A percentile compares a stretch with the other conserved stretches of the same genome.
Evolutionary conservation across 1,140 invertebrate genomes (phyloP).

Genomic region (Drosophila saltans): DNA sequence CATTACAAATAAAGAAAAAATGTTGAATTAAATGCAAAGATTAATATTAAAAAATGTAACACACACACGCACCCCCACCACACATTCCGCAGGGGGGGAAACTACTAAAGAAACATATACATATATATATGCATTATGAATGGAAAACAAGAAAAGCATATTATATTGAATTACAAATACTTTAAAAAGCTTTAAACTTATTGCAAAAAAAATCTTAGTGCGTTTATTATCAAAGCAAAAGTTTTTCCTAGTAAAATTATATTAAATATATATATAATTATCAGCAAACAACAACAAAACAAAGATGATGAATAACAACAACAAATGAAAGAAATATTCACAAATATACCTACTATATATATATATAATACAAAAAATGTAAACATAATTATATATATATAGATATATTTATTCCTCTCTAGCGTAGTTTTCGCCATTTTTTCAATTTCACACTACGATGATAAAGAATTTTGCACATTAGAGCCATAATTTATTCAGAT

Average conservation of each 20-base stretch:
- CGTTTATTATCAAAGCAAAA: slow-evolving; percentile 59
- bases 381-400: slow-evolving; percentile 37
- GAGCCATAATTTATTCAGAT: slow-evolving; percentile 62
- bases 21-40: slow-evolving; percentile 1
- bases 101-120: slow-evolving; percentile 34
- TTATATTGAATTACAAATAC: slow-evolving; percentile 70
- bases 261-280: slow-evolving; percentile 21
- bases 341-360: slow-evolving; percentile 31
- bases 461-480: slow-evolving; percentile 23
- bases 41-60: neutral
- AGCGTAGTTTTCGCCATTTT: slow-evolving; percentile 62
- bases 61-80: too few species aligned
- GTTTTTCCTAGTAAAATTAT: slow-evolving; percentile 70
- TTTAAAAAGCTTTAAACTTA: slow-evolving; percentile 76
- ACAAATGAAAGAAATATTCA: slow-evolving; percentile 49
- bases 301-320: neutral
- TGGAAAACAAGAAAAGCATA: slow-evolving; percentile 50
- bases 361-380: too few species aligned
- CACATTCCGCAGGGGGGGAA: neutral
- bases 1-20: neutral
- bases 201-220: slow-evolving; percentile 58
- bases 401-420: slow-evolving; percentile 48
- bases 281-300: neutral
- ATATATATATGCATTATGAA: slow-evolving; percentile 36
- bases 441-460: slow-evolving; percentile 29